These are phyloP conservation scores for Cynodonichthys magdalenae DNA, from an alignment of 2,797 vertebrate species.

Conservation along the genomic window DNA sequence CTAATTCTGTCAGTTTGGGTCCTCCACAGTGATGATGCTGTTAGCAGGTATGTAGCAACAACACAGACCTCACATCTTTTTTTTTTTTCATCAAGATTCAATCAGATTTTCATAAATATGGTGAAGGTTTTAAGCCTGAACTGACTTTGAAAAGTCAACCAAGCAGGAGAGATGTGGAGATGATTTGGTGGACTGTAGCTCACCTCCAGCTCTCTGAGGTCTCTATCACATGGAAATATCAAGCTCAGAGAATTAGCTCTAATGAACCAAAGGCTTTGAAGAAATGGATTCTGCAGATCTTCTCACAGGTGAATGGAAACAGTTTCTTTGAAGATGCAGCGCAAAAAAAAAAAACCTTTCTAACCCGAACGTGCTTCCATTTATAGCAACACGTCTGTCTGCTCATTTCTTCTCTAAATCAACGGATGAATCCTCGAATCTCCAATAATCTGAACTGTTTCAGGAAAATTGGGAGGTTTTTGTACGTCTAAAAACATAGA, in stretches of 20 bases:
- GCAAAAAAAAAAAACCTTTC: constrained; percentile 9
- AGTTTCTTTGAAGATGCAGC: constrained; percentile 15
- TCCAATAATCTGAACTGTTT: background rate
- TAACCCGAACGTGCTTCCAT: constrained; percentile 10
- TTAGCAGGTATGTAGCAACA: too few relatives aligned
- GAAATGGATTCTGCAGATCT: background rate
- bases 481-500: background rate
- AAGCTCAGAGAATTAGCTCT: background rate
- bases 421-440: background rate
- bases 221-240: constrained; percentile 16
- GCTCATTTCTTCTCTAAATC: constrained; percentile 3
- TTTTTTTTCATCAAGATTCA: background rate
- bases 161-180: background rate
- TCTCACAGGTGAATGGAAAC: constrained; percentile 1
- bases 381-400: background rate
- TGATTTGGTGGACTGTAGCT: constrained; percentile 4
- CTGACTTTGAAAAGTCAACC: constrained; percentile 7
- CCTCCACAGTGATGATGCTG: too few relatives aligned
- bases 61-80: background rate
- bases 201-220: constrained; percentile 16
- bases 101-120: background rate
- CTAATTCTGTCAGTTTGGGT: too few relatives aligned
- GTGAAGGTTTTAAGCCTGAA: background rate
- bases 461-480: background rate
- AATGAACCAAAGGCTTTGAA: constrained; percentile 8